Evolutionary conservation across 2,888 invertebrate genomes (phyloP).

Genomic region (Tenthredo amoena): DNA sequence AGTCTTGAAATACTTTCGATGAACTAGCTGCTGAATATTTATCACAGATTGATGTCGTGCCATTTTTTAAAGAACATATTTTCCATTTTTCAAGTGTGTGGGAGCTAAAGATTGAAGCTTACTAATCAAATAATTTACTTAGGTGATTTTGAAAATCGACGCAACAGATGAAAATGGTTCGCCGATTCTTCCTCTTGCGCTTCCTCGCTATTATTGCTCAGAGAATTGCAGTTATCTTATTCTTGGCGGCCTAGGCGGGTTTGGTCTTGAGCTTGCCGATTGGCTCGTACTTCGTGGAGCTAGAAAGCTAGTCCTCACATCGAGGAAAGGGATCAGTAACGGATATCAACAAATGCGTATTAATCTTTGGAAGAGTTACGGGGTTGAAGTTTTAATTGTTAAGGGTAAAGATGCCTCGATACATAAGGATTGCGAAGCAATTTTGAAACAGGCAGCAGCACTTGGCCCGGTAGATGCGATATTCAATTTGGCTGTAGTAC

Average conservation of each 20-base stretch:
- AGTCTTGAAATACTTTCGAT: background rate
- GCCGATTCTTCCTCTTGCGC: constrained; percentile 72
- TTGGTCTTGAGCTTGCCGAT: constrained; percentile 93
- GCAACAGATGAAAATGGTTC: constrained; percentile 62
- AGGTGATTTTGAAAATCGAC: constrained; percentile 70
- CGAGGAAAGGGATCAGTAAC: constrained; percentile 88
- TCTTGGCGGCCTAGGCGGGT: constrained; percentile 93
- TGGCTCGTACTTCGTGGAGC: constrained; percentile 93
- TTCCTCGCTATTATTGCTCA: constrained; percentile 79
- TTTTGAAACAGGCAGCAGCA: constrained; percentile 81
- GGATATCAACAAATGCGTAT: constrained; percentile 91
- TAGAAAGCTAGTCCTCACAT: constrained; percentile 88
- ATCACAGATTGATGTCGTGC: background rate
- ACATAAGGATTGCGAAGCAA: constrained; percentile 84
- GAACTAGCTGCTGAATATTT: background rate
- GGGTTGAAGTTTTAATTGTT: constrained; percentile 84
- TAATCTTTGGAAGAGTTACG: constrained; percentile 85
- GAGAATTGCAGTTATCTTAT: constrained; percentile 82
- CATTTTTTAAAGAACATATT: background rate
- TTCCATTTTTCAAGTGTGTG: background rate
- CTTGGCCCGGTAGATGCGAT: constrained; percentile 83
- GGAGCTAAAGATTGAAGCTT: background rate
- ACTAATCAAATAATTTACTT: constrained; percentile 26
- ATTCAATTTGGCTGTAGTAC: constrained; percentile 83
- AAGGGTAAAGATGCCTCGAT: constrained; percentile 86